Evolutionary conservation across 2,888 invertebrate species (phyloP).

Genomic region (Hypolimnas misippus): DNA sequence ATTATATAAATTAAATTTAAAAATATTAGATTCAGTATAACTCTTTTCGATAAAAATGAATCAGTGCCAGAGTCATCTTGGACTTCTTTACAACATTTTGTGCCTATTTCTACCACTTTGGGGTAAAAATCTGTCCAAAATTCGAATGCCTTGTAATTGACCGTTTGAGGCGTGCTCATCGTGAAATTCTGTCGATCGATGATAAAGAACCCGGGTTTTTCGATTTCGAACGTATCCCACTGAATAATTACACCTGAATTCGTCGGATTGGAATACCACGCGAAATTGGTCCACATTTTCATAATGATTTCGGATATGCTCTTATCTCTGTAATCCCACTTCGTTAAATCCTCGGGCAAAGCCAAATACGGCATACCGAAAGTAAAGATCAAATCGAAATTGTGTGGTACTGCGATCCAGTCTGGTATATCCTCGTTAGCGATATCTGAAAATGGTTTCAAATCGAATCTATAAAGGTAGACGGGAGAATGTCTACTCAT

Average conservation of each 20-base stretch:
- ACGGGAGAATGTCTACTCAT: slow-evolving; percentile 85
- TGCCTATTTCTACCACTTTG: slow-evolving; percentile 88
- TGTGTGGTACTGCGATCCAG: slow-evolving; percentile 92
- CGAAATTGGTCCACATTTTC: slow-evolving; percentile 92
- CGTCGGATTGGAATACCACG: slow-evolving; percentile 88
- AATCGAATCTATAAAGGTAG: slow-evolving; percentile 90
- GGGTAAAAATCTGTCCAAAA: slow-evolving; percentile 95
- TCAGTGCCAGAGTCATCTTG: slow-evolving; percentile 69
- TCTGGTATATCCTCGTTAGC: slow-evolving; percentile 87
- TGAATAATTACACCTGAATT: slow-evolving; percentile 88
- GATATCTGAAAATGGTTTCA: slow-evolving; percentile 87
- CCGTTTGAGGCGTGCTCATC: slow-evolving; percentile 87
- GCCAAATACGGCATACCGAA: slow-evolving; percentile 92
- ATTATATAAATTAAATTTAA: slow-evolving; percentile 59
- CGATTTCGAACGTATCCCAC: slow-evolving; percentile 89
- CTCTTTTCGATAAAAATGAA: slow-evolving; percentile 51
- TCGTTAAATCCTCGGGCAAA: slow-evolving; percentile 81
- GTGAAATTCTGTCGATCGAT: slow-evolving; percentile 89
- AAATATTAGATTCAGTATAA: slow-evolving; percentile 57
- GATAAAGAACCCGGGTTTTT: slow-evolving; percentile 88
- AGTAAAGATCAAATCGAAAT: slow-evolving; percentile 91
- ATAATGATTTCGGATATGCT: slow-evolving; percentile 91
- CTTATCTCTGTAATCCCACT: slow-evolving; percentile 91
- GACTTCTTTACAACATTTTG: slow-evolving; percentile 88
- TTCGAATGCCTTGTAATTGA: slow-evolving; percentile 90